These are phyloP conservation scores for Datnioides undecimradiatus DNA, from an alignment of 2,113 vertebrate species.

Conservation along the genomic window DNA sequence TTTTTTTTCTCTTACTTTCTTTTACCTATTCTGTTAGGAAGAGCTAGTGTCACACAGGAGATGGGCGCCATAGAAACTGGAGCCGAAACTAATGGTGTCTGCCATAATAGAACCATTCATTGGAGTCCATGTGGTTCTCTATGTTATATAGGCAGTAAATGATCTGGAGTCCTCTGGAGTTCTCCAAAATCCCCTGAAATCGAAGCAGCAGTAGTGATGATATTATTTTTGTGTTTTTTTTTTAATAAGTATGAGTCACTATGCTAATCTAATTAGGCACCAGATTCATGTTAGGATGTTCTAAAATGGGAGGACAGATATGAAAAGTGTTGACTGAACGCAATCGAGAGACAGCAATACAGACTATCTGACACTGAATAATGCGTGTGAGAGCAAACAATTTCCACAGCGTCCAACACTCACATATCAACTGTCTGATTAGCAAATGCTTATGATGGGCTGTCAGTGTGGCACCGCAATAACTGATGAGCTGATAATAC, in stretches of 20 bases:
- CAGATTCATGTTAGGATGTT: conserved; percentile 21
- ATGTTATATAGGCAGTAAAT: conserved; percentile 43
- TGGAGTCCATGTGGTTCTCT: conserved; percentile 24
- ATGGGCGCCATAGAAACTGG: conserved; percentile 58
- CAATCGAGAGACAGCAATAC: conserved; percentile 7
- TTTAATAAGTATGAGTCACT: conserved; percentile 34
- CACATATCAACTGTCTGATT: conserved; percentile 7
- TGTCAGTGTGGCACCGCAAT: conserved; percentile 19
- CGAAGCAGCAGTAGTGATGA: conserved; percentile 19
- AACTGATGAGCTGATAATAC: conserved; percentile 18
- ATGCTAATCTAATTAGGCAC: conserved; percentile 26
- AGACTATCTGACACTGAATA: conserved; percentile 29
- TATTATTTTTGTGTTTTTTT: conserved; percentile 17
- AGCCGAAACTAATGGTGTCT: conserved; percentile 44
- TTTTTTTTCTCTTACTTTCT: conserved; percentile 33
- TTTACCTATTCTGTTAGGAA: conserved; percentile 41
- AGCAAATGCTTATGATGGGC: conserved; percentile 10
- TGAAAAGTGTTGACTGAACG: conserved; percentile 42
- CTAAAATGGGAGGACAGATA: conserved; percentile 29
- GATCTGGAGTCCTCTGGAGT: conserved; percentile 46
- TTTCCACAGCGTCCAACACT: conserved; percentile 23
- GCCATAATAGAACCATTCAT: conserved; percentile 67
- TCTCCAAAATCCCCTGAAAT: conserved; percentile 39
- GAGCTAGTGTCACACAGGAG: conserved; percentile 27
- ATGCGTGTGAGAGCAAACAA: conserved; percentile 16